Conservation (phyloP, 2,113 vertebrate species). For the Semicossyphus pulcher region DNA sequence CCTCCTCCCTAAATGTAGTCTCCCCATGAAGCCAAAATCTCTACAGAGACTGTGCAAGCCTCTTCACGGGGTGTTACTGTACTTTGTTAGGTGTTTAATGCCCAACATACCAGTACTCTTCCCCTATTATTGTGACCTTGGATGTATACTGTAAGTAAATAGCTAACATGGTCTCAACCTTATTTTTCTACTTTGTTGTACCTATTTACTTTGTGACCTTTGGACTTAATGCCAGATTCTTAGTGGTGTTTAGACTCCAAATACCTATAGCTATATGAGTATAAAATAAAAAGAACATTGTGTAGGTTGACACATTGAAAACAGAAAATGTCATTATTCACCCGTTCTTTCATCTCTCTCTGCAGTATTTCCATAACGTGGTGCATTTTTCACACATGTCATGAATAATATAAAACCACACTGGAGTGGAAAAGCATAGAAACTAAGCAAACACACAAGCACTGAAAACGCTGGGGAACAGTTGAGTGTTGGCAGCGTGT, state of each 20-base stretch:
- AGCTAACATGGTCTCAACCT: constrained; percentile 45
- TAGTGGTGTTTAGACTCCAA: constrained; percentile 21
- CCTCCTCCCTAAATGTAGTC: constrained; percentile 42
- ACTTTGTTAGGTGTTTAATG: constrained; percentile 37
- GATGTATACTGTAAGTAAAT: constrained; percentile 44
- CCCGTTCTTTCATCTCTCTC: constrained; percentile 33
- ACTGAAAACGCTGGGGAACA: constrained; percentile 40
- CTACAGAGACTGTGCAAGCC: constrained; percentile 22
- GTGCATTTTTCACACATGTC: constrained; percentile 44
- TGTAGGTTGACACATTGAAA: constrained; percentile 29
- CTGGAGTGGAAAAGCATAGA: constrained; percentile 43
- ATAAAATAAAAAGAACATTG: constrained; percentile 20
- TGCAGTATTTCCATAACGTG: constrained; percentile 6
- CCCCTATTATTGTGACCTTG: constrained; percentile 47
- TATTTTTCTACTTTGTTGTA: constrained; percentile 70
- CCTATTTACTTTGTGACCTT: constrained; percentile 48
- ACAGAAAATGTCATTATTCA: constrained; percentile 31
- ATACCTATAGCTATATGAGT: constrained; percentile 12
- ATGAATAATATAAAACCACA: constrained; percentile 32
- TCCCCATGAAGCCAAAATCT: constrained; percentile 37
- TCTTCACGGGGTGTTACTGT: constrained; percentile 34
- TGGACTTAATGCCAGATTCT: constrained; percentile 28
- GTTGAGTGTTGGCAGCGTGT: constrained; percentile 49
- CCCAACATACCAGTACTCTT: constrained; percentile 32
- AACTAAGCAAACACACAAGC: constrained; percentile 52